Percentiles rank a stretch among this genome's conserved stretches.
These are phyloP conservation scores for Sminthopsis crassicaudata DNA, from an alignment of 2,113 vertebrate genomes.

Conservation along the genomic window DNA sequence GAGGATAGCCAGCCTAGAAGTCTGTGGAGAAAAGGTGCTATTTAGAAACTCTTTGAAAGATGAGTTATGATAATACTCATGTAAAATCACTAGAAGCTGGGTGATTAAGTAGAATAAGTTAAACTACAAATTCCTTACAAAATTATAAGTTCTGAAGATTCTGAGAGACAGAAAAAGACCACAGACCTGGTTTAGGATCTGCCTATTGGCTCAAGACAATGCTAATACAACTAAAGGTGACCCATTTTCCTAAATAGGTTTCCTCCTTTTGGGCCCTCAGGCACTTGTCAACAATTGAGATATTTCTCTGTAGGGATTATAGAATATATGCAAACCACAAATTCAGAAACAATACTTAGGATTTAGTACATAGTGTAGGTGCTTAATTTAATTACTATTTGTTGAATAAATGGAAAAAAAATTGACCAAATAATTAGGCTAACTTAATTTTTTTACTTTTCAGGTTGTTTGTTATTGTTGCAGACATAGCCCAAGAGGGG, in stretches of 20 bases:
- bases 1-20: not conserved
- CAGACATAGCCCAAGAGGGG: not conserved
- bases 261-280: not conserved
- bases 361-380: not conserved
- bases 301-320: not conserved
- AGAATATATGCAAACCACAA: not conserved
- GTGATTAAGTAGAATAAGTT: not conserved
- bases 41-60: not conserved
- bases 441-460: not conserved
- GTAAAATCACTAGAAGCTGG: not conserved
- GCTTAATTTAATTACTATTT: not conserved
- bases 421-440: not conserved
- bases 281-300: not conserved
- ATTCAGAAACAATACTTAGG: not conserved
- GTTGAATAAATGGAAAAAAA: not conserved
- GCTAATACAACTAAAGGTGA: not conserved
- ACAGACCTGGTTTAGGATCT: not conserved
- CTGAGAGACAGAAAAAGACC: not conserved
- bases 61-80: not conserved
- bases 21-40: not conserved
- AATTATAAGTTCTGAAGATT: not conserved
- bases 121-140: not conserved
- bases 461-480: not conserved
- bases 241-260: not conserved
- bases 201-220: not conserved